A percentile compares a stretch with the other conserved stretches of the same genome.
Evolutionary conservation across 2,113 vertebrate species (phyloP).

Genomic region (Zeus faber): DNA sequence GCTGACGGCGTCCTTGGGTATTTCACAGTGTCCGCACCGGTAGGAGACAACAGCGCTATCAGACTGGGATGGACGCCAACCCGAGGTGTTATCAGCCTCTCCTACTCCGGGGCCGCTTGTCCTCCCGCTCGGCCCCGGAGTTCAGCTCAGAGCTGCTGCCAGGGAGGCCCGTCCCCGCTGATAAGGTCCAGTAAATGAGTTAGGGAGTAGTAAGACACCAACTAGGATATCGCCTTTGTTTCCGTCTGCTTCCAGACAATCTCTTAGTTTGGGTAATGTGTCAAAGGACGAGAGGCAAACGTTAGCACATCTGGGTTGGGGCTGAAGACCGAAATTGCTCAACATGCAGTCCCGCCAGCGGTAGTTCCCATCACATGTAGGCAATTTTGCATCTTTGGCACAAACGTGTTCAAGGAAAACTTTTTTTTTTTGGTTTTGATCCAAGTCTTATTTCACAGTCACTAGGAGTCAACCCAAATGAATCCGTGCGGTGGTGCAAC

Average conservation of each 20-base stretch:
- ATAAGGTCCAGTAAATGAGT: slow-evolving; percentile 45
- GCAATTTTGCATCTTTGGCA: not conserved
- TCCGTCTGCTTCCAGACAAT: slow-evolving; percentile 37
- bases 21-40: slow-evolving; percentile 11
- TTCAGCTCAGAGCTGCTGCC: slow-evolving; percentile 7
- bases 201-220: slow-evolving; percentile 10
- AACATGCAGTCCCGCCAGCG: too few species aligned
- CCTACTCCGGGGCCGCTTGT: slow-evolving; percentile 28
- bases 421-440: not conserved
- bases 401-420: not conserved
- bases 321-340: too few species aligned
- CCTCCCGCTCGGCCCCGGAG: slow-evolving; percentile 13
- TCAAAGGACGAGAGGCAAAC: not conserved
- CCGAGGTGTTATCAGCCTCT: slow-evolving; percentile 54
- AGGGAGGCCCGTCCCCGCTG: slow-evolving; percentile 23
- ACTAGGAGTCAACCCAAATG: not conserved
- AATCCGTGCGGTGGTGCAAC: not conserved
- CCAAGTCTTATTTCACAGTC: not conserved
- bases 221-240: slow-evolving; percentile 12
- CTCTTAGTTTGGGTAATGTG: slow-evolving; percentile 1
- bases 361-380: too few species aligned
- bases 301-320: not conserved
- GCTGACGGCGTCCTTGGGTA: slow-evolving; percentile 35
- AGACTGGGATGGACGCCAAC: slow-evolving; percentile 32
- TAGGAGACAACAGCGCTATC: slow-evolving; percentile 35